These are phyloP conservation scores for Hypomecis atomaria DNA, from an alignment of 2,888 invertebrate genomes.

Conservation along the genomic window DNA sequence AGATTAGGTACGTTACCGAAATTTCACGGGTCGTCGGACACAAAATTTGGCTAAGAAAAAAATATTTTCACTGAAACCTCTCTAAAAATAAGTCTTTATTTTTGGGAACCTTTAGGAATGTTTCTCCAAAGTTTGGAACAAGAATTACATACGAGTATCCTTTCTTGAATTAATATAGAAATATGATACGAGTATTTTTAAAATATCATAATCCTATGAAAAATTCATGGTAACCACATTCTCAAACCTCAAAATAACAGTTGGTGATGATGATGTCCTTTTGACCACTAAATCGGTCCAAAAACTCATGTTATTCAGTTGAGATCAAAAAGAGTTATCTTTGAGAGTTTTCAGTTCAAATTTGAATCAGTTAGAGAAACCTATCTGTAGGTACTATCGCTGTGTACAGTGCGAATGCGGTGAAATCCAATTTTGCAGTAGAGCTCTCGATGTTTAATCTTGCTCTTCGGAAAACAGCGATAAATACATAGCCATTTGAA, in stretches of 20 bases:
- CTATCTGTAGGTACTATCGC: neutral
- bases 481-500: constrained; percentile 26
- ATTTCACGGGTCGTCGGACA: constrained; percentile 53
- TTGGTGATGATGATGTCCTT: too few relatives aligned
- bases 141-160: too few relatives aligned
- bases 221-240: too few relatives aligned
- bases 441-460: constrained; percentile 25
- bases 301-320: too few relatives aligned
- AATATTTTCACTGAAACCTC: constrained; percentile 15
- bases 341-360: too few relatives aligned
- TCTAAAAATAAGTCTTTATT: constrained; percentile 15
- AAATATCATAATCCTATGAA: too few relatives aligned
- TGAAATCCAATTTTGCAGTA: constrained; percentile 24
- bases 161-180: too few relatives aligned
- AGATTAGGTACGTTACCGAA: constrained; percentile 51
- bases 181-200: too few relatives aligned
- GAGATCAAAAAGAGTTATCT: too few relatives aligned
- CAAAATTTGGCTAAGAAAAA: constrained; percentile 47
- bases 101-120: neutral
- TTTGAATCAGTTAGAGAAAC: too few relatives aligned
- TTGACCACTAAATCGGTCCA: too few relatives aligned
- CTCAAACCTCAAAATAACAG: too few relatives aligned
- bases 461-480: constrained; percentile 18
- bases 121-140: neutral
- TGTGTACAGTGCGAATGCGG: constrained; percentile 8